A percentile compares a stretch with the other conserved stretches of the same genome.
phyloP scores from a whole-genome alignment of 2,113 vertebrate genomes.

The Mesoclemmys tuberculata region DNA sequence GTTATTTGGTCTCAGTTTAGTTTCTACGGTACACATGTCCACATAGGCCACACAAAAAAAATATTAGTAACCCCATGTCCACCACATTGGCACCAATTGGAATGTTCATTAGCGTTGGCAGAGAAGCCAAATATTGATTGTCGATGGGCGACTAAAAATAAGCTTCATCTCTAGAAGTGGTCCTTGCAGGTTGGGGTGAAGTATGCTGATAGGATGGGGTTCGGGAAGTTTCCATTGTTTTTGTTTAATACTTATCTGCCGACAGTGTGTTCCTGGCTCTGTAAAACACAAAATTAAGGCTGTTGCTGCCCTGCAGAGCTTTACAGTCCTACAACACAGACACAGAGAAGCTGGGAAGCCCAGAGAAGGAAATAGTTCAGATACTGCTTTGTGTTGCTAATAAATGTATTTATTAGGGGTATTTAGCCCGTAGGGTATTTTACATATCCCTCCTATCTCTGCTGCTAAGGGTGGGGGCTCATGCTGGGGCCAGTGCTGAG shows the following conservation, averaged over 20 bases:
- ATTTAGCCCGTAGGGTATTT: background rate
- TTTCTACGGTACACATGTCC: background rate
- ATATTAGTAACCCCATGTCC: background rate
- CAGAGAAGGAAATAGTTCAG: background rate
- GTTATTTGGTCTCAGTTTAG: background rate
- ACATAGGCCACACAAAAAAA: background rate
- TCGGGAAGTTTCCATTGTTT: slow-evolving; percentile 12
- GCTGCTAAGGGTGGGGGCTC: background rate
- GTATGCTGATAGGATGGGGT: slow-evolving; percentile 15
- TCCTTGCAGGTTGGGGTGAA: background rate
- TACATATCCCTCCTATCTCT: background rate
- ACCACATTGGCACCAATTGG: too few relatives aligned
- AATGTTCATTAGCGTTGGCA: background rate
- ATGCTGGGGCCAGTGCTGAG: too few relatives aligned
- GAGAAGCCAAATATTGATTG: background rate
- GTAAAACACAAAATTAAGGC: background rate
- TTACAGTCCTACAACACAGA: background rate
- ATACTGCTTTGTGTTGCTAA: background rate
- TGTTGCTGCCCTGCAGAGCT: slow-evolving; percentile 6
- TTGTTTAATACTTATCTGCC: slow-evolving; percentile 20
- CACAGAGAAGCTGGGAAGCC: slow-evolving; percentile 39
- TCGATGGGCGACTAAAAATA: background rate
- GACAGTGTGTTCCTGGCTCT: slow-evolving; percentile 46
- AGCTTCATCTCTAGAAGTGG: background rate
- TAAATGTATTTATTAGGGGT: background rate